These are phyloP conservation scores for Myiotriccus ornatus DNA, from an alignment of 2,797 vertebrate species.

Conservation along the genomic window DNA sequence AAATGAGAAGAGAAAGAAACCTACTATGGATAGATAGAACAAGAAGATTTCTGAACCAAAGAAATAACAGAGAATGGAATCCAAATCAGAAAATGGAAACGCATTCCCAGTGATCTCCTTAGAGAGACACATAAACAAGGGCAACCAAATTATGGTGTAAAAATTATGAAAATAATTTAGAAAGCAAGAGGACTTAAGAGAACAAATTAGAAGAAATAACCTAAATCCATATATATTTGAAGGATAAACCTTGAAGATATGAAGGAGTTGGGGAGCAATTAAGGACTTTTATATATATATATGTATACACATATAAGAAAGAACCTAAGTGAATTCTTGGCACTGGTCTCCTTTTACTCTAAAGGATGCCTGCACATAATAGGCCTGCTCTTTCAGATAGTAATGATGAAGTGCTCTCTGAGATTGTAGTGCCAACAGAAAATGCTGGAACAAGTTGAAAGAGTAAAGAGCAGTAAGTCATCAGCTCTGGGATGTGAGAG, in stretches of 20 bases:
- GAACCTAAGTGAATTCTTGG: background rate
- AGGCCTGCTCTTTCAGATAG: background rate
- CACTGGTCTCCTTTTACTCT: background rate
- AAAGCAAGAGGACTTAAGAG: background rate
- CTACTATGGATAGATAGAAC: background rate
- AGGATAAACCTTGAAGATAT: background rate
- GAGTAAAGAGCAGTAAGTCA: background rate
- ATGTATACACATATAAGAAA: background rate
- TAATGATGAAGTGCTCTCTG: background rate
- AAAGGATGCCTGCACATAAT: background rate
- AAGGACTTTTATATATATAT: background rate
- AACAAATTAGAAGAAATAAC: background rate
- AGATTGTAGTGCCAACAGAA: background rate
- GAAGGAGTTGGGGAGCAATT: background rate
- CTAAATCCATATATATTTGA: background rate
- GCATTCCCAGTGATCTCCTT: background rate
- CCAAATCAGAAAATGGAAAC: background rate
- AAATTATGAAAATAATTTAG: background rate
- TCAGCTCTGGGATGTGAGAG: background rate
- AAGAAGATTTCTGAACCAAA: background rate
- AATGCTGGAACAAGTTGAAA: background rate
- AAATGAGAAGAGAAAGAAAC: background rate
- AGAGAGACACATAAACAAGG: background rate
- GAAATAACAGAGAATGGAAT: background rate
- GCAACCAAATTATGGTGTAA: background rate